A percentile compares a stretch with the other conserved stretches of the same genome.
These are phyloP conservation scores for Cynopterus sphinx DNA, from an alignment of 2,797 vertebrate genomes.

Conservation along the genomic window DNA sequence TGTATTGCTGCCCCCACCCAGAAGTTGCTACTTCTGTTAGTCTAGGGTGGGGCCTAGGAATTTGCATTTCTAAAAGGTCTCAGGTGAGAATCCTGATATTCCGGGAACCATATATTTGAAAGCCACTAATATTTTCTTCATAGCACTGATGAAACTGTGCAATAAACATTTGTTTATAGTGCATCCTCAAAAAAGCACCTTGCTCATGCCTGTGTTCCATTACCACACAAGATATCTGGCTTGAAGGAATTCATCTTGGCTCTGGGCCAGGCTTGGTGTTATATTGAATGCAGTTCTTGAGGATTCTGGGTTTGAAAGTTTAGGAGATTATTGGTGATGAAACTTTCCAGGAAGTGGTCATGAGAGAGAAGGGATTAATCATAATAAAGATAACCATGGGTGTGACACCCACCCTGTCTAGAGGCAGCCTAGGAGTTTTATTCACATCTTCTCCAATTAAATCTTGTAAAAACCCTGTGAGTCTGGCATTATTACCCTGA, in stretches of 20 bases:
- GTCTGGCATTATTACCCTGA: not conserved
- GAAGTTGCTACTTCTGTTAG: not conserved
- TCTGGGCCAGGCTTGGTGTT: not conserved
- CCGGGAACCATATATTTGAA: not conserved
- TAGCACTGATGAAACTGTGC: not conserved
- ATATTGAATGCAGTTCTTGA: not conserved
- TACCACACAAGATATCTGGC: not conserved
- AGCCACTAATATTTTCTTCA: slow-evolving; percentile 18
- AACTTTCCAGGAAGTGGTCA: slow-evolving; percentile 27
- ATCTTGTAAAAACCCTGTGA: slow-evolving; percentile 10
- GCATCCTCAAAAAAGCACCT: not conserved
- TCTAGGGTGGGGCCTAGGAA: not conserved
- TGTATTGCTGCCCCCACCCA: not conserved
- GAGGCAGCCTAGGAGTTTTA: not conserved
- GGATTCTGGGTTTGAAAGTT: not conserved
- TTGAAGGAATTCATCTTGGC: not conserved
- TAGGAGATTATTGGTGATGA: not conserved
- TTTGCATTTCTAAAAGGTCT: not conserved
- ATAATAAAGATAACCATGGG: not conserved
- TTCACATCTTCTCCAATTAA: slow-evolving; percentile 45
- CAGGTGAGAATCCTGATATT: not conserved
- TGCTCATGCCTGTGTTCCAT: not conserved
- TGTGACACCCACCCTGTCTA: not conserved
- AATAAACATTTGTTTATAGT: not conserved
- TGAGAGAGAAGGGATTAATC: slow-evolving; percentile 13